A percentile compares a stretch with the other conserved stretches of the same genome.
Conservation (phyloP, 2,888 invertebrate genomes). For the Sarcophaga rosellei region DNA sequence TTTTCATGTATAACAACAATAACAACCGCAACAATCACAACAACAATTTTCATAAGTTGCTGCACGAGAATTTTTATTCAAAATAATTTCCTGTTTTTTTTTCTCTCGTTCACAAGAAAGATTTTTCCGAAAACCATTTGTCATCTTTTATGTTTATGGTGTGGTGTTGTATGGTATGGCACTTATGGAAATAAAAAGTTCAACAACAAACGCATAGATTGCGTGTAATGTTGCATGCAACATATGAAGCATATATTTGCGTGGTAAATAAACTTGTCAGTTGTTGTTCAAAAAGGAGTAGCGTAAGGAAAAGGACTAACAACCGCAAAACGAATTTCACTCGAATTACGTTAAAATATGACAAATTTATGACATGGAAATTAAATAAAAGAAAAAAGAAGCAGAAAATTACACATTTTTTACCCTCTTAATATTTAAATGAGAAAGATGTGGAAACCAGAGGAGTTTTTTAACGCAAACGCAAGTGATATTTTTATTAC, state of each 20-base stretch:
- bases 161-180: constrained; percentile 24
- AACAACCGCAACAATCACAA: not conserved
- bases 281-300: not conserved
- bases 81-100: constrained; percentile 57
- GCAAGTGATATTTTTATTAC: too few relatives aligned
- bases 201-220: constrained; percentile 1
- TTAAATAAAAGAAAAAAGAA: not conserved
- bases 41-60: not conserved
- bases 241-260: constrained; percentile 55
- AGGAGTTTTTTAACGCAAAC: too few relatives aligned
- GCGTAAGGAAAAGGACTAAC: constrained; percentile 16
- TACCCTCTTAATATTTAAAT: not conserved
- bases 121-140: constrained; percentile 59
- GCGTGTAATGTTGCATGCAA: constrained; percentile 60
- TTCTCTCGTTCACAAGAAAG: constrained; percentile 17
- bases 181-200: not conserved
- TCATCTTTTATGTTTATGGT: constrained; percentile 60
- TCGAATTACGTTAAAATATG: constrained; percentile 39
- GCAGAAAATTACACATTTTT: not conserved
- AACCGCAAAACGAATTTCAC: constrained; percentile 37
- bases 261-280: constrained; percentile 58
- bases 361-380: constrained; percentile 53
- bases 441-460: not conserved
- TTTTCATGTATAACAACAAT: not conserved
- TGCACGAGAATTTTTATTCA: constrained; percentile 12